Conservation (phyloP, 2,113 vertebrate genomes). For the Zingel zingel region DNA sequence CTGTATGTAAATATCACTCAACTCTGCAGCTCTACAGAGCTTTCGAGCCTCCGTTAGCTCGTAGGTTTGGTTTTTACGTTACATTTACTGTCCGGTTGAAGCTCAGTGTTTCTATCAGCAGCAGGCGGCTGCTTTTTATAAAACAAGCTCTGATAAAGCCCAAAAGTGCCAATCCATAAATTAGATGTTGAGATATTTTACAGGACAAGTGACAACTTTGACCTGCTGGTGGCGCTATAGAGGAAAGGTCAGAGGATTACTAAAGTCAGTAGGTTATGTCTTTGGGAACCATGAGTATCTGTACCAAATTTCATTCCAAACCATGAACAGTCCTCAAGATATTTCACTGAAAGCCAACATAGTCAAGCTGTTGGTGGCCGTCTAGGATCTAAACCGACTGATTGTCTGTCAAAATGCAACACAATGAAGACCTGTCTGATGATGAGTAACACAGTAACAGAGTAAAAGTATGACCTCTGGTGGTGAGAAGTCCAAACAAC, state of each 20-base stretch:
- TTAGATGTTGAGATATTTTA: background rate
- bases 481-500: conserved; percentile 5
- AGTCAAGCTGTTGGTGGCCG: background rate
- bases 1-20: background rate
- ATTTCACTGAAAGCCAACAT: background rate
- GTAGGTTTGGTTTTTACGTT: background rate
- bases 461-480: conserved; percentile 10
- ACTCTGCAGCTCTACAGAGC: background rate
- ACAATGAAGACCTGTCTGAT: too few relatives aligned
- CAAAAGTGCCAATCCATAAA: too few relatives aligned
- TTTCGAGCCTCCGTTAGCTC: background rate
- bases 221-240: too few relatives aligned
- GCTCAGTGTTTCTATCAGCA: background rate
- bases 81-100: background rate
- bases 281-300: background rate
- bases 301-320: background rate
- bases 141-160: background rate
- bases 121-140: background rate
- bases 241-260: background rate
- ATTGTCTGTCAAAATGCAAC: too few relatives aligned
- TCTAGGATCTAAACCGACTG: too few relatives aligned
- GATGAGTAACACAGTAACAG: background rate
- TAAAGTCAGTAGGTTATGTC: background rate
- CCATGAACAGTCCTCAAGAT: background rate
- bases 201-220: background rate